Base-by-base conservation (phyloP, 1,140 invertebrate species). In the Lineus longissimus region DNA sequence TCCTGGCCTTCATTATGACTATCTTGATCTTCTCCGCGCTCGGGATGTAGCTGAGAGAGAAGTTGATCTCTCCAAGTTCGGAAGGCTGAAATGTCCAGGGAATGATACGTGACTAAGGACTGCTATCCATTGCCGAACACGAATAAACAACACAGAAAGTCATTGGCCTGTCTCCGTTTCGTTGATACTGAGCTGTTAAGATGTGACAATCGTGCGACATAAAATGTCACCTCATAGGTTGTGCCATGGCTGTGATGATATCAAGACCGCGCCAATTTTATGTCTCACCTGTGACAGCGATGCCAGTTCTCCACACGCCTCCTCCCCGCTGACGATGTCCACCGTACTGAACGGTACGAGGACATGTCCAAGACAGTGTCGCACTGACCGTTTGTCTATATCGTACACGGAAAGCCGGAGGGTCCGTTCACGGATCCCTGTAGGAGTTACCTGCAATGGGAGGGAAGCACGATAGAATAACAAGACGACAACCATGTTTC, bases 371-470 rank as follows among this genome's bases (percentile, higher is more conserved):
- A 79, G 65, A n/a, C 71, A 76, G 57, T 81, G 79, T 27, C 79
- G 73, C 29, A 81, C 69, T 29, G 73, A 67, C 19, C 73, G 62
- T 64, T 71, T 77, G 67, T 81, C 79, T 1, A 81, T 73, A 61
- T 79, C 79, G 69, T 81, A 81, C 2, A 81, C 76, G 23, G 76
- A 77, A 55, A 81, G 73, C 7, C 74, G 65, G 22, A 80, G 55
- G 4, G 68, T 72, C 15, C 72, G 55, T 13, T 59, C 63, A 11
- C 54, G 41, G 0, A 76, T 27, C 9, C 74, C 69, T 9, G 69
- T 62, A 13, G 62, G 1, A 22, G 67, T 25, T 11, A 78, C 68
- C 75, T 78, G 60, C 1, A 45, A 62, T 58, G 43, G 27, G 63
- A 27, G 56, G n/a, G 30, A 43, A n/a, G n/a, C n/a, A n/a, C n/a